Evolutionary conservation across 1,140 invertebrate species (phyloP).

Genomic region (Acromyrmex echinatior): DNA sequence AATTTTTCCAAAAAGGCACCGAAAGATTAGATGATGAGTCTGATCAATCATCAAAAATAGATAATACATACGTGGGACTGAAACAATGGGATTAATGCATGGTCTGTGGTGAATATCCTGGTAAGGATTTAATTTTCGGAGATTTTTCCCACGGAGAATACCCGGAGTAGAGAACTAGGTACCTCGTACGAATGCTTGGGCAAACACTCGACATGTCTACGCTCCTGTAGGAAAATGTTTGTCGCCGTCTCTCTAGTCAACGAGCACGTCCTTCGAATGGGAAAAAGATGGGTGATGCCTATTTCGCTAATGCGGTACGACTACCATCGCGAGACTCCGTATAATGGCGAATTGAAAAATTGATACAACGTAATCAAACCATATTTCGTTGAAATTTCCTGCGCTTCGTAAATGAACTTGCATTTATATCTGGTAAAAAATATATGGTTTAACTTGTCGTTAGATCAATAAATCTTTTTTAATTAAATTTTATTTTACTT

Average conservation of each 20-base stretch:
- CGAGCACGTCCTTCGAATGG: conserved; percentile 54
- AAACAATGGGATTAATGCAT: conserved; percentile 77
- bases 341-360: conserved; percentile 29
- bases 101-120: conserved; percentile 27
- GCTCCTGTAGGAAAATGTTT: conserved; percentile 83
- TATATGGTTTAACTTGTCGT: background rate
- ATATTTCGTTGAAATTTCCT: background rate
- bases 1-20: conserved; percentile 56
- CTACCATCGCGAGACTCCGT: conserved; percentile 18
- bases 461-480: background rate
- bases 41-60: background rate
- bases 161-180: conserved; percentile 46
- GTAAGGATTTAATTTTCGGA: conserved; percentile 79
- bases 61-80: conserved; percentile 25
- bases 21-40: background rate
- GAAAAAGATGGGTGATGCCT: conserved; percentile 27
- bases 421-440: background rate
- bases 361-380: background rate
- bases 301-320: conserved; percentile 32
- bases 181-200: conserved; percentile 69
- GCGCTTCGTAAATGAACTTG: background rate
- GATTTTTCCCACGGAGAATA: conserved; percentile 82
- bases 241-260: conserved; percentile 78
- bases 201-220: conserved; percentile 83
- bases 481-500: background rate